phyloP scores from a whole-genome alignment of 1,140 invertebrate genomes.

The Dendrolimus punctatus region DNA sequence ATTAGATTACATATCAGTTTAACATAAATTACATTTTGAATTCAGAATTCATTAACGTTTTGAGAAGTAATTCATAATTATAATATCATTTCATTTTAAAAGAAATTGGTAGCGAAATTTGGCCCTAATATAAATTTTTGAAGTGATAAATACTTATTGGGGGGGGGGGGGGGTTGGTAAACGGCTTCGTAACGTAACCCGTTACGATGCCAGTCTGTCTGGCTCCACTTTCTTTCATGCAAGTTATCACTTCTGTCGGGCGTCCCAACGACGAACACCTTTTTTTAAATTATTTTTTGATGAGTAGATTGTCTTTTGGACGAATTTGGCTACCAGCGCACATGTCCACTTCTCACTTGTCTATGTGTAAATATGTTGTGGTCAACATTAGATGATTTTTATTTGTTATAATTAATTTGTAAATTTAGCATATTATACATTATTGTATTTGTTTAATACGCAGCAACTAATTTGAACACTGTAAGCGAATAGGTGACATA shows the following conservation, averaged over 20 bases:
- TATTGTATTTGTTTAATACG: too few relatives aligned
- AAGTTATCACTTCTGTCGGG: too few relatives aligned
- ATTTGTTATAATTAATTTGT: background rate
- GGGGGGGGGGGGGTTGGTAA: too few relatives aligned
- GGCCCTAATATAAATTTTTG: slow-evolving; percentile 23
- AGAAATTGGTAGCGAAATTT: slow-evolving; percentile 57
- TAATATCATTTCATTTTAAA: slow-evolving; percentile 11
- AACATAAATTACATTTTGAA: background rate
- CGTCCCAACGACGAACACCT: too few relatives aligned
- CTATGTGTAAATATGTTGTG: slow-evolving; percentile 4
- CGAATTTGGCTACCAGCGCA: slow-evolving; percentile 57
- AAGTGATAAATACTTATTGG: too few relatives aligned
- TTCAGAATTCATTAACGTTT: background rate
- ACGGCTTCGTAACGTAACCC: too few relatives aligned
- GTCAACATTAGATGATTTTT: background rate
- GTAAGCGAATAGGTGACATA: too few relatives aligned
- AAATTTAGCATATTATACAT: too few relatives aligned
- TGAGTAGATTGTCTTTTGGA: slow-evolving; percentile 61
- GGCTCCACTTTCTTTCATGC: too few relatives aligned
- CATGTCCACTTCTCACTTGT: slow-evolving; percentile 21
- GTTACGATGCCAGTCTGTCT: too few relatives aligned
- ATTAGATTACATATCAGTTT: background rate
- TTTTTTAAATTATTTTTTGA: slow-evolving; percentile 15
- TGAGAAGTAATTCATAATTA: slow-evolving; percentile 1
- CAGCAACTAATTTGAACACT: too few relatives aligned